A percentile compares a stretch with the other conserved stretches of the same genome.
Evolutionary conservation across 2,797 vertebrate genomes (phyloP).

Genomic region (Halcyon chelicuti): DNA sequence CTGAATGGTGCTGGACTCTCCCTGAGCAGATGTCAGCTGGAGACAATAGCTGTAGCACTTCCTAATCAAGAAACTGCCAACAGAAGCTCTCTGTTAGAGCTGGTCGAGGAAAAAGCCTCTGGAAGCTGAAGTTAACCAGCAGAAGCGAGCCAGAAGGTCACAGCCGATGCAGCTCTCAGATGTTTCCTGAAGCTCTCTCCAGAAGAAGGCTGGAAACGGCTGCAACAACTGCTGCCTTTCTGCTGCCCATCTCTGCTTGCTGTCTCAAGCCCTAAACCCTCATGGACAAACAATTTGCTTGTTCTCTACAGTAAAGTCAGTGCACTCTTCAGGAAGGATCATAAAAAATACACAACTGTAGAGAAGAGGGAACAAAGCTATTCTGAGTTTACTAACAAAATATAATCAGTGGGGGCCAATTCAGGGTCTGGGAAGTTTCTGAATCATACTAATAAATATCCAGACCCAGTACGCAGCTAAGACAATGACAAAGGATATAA

Average conservation of each 20-base stretch:
- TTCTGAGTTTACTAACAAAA: background rate
- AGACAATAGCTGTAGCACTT: background rate
- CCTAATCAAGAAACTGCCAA: background rate
- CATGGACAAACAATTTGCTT: background rate
- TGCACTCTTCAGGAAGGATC: background rate
- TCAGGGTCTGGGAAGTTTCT: background rate
- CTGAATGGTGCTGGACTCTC: background rate
- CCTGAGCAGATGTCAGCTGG: background rate
- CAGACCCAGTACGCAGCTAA: background rate
- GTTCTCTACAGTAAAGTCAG: background rate
- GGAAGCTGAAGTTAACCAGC: background rate
- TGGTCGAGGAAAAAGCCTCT: background rate
- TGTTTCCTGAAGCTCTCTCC: background rate
- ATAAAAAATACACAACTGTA: background rate
- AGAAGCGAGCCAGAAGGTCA: background rate
- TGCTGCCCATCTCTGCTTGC: background rate
- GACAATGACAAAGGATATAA: background rate
- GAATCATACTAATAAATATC: background rate
- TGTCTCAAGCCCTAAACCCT: background rate
- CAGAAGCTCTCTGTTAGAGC: background rate
- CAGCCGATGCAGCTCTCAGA: background rate
- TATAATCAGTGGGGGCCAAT: background rate
- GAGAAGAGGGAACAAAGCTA: background rate
- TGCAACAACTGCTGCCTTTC: background rate
- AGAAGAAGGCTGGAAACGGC: background rate